phyloP scores from a whole-genome alignment of 2,888 invertebrate genomes.

The Epinotia bilunana region DNA sequence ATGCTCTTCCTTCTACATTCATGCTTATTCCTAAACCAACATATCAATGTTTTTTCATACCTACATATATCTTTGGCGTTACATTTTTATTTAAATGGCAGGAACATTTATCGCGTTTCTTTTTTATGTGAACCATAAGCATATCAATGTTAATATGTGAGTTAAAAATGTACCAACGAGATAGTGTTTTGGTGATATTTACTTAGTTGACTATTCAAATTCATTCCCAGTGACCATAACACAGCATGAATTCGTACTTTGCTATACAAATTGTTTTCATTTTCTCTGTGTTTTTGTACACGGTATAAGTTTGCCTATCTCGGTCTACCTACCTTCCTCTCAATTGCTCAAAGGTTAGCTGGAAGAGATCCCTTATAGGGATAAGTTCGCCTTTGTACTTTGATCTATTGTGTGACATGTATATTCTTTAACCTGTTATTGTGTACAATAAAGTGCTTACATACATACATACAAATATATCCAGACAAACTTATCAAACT shows the following conservation, averaged over 20 bases:
- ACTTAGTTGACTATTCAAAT: neutral
- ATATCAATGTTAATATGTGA: conserved; percentile 12
- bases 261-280: too few species aligned
- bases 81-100: conserved; percentile 31
- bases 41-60: conserved; percentile 30
- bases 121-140: conserved; percentile 6
- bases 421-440: too few species aligned
- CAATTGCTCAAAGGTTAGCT: too few species aligned
- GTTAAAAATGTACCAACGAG: neutral
- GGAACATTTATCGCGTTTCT: conserved; percentile 34
- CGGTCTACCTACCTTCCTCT: too few species aligned
- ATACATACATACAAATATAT: neutral
- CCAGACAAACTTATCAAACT: neutral
- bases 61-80: conserved; percentile 38
- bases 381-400: too few species aligned
- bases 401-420: too few species aligned
- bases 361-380: too few species aligned
- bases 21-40: conserved; percentile 30
- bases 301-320: too few species aligned
- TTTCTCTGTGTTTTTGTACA: too few species aligned
- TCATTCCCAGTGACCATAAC: neutral
- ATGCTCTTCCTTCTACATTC: conserved; percentile 24
- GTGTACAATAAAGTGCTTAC: too few species aligned
- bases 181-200: neutral
- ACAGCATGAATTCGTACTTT: conserved; percentile 3